Evolutionary conservation across 2,797 vertebrate species (phyloP), one percentile per base, ranked within the genome.

Genomic region (Gorsachius magnificus): DNA sequence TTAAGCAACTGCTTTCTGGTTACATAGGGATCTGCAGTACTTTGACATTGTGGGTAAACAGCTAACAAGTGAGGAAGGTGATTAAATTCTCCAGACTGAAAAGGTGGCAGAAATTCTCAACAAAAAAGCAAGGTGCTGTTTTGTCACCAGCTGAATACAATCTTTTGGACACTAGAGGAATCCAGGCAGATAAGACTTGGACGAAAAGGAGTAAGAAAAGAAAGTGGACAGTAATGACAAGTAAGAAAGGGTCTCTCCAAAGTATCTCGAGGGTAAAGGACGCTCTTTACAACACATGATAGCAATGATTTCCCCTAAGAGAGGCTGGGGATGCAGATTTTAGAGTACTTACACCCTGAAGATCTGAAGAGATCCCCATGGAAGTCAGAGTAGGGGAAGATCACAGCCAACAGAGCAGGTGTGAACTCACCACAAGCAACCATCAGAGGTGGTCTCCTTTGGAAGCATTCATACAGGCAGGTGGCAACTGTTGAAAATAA

Each of bases 391-490:
- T 4, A 8, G 16, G 13, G 16, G n/a, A 76, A 57, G 24, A 43
- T 48, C 48, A 63, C 38, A 53, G 58, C 46, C 18, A 56, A 9
- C 50, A 56, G 3, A 46, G 17, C 8, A 5, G 26, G 11, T 29
- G 14, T 60, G 56, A 69, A 75, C 26, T 63, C 31, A 3, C 26
- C 31, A n/a, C 0, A 0, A 82, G 65, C 36, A 79, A 19, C 16
- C 9, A 8, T 24, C 43, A 78, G 51, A 46, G 28, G 41, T n/a
- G 19, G 29, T 56, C 16, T 35, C 21, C 51, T 75, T 58, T 24
- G 51, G 36, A 93, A 83, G 28, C 13, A 28, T 3, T 61, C 5
- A 4, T 33, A 69, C 46, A 72, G 54, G 28, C 5, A 31, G 28
- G 63, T 48, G 36, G 25, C 25, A 72, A 25, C 21, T n/a, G 56